These are phyloP conservation scores for Cecropterus lyciades DNA, from an alignment of 1,140 invertebrate genomes.

Conservation along the genomic window DNA sequence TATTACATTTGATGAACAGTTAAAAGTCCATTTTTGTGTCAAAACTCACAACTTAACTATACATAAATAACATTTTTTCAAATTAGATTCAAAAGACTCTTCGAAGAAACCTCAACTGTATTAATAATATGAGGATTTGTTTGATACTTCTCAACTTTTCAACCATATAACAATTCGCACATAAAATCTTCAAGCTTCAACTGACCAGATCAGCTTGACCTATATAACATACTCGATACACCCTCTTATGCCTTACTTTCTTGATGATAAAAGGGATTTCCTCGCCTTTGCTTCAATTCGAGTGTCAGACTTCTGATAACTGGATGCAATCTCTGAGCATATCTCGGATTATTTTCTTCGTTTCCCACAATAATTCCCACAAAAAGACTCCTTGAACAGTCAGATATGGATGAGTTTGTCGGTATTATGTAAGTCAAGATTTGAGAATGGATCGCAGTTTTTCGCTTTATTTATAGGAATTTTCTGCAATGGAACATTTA, in stretches of 20 bases:
- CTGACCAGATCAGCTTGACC: constrained; percentile 4
- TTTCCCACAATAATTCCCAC: constrained; percentile 51
- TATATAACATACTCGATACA: not conserved
- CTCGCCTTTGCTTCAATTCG: too few species aligned
- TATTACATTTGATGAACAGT: too few species aligned
- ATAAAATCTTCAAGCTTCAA: not conserved
- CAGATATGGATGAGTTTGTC: constrained; percentile 12
- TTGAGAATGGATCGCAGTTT: constrained; percentile 8
- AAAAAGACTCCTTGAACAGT: constrained; percentile 48
- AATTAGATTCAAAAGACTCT: too few species aligned
- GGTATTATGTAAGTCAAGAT: constrained; percentile 20
- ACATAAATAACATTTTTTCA: too few species aligned
- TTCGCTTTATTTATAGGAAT: constrained; percentile 23
- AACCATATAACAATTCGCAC: not conserved
- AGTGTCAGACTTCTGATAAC: constrained; percentile 3
- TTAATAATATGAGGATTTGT: too few species aligned
- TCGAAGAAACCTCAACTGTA: too few species aligned
- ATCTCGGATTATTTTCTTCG: constrained; percentile 47
- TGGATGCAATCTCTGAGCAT: constrained; percentile 25
- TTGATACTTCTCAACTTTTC: not conserved
- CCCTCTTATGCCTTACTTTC: not conserved
- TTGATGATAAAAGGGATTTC: not conserved
- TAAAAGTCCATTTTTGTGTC: too few species aligned
- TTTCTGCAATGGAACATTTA: constrained; percentile 8
- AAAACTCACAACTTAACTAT: too few species aligned